Evolutionary conservation across 2,888 invertebrate species (phyloP).

Genomic region (Xestia c-nigrum): DNA sequence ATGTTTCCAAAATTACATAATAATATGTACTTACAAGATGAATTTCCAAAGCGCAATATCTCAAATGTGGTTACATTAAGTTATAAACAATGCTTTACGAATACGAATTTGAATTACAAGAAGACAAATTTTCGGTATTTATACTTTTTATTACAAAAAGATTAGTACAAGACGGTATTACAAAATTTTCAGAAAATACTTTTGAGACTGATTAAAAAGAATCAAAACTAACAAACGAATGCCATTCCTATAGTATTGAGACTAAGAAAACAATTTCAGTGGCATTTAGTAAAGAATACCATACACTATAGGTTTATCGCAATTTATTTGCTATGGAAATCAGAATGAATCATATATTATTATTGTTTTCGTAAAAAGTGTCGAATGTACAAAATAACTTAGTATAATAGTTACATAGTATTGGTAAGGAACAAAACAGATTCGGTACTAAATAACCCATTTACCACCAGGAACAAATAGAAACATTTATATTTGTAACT

Average conservation of each 20-base stretch:
- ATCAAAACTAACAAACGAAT: neutral
- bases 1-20: neutral
- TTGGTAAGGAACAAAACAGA: neutral
- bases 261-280: neutral
- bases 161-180: neutral
- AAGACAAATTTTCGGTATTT: neutral
- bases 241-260: neutral
- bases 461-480: neutral
- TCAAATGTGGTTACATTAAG: neutral
- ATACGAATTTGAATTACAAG: neutral
- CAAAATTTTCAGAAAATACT: neutral
- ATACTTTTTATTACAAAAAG: neutral
- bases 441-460: neutral
- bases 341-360: neutral
- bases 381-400: neutral
- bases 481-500: neutral
- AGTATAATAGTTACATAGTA: neutral
- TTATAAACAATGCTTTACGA: constrained; percentile 1
- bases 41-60: neutral
- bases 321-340: neutral
- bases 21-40: neutral
- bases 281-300: neutral
- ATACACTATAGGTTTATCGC: neutral
- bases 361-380: neutral
- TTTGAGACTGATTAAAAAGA: neutral